Percentiles rank a stretch among this genome's conserved stretches.
Evolutionary conservation across 92 coral and sea anemone species (phyloP).

Genomic region (Epizoanthus illoricatus): DNA sequence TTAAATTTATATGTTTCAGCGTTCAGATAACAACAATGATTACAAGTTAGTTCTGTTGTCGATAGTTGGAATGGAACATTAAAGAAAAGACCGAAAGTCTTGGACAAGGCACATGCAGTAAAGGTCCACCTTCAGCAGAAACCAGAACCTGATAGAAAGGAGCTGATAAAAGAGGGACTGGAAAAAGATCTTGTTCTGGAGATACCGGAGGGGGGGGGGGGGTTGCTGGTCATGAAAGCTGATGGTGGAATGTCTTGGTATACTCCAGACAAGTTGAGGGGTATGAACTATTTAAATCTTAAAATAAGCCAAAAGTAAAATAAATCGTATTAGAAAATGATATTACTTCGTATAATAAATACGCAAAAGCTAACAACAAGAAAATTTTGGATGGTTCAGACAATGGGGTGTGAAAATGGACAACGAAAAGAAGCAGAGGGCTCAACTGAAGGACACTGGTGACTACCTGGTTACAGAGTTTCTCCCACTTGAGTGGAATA

Average conservation of each 20-base stretch:
- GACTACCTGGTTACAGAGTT: background rate
- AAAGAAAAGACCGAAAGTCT: no score
- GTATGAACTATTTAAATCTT: background rate
- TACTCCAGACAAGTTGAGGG: background rate
- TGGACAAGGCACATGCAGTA: no score
- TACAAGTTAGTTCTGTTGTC: no score
- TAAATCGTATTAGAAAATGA: background rate
- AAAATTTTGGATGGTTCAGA: slow-evolving; percentile 4
- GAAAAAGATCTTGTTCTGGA: background rate
- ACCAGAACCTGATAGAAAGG: background rate
- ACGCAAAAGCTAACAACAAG: background rate
- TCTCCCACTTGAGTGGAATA: no score
- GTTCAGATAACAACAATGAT: no score
- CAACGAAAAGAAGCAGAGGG: slow-evolving; percentile 12
- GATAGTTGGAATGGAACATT: no score
- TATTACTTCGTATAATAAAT: background rate
- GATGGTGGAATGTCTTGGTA: background rate
- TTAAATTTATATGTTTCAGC: no score
- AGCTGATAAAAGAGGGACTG: background rate
- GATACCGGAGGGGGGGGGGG: slow-evolving; percentile 9
- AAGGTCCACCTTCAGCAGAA: no score
- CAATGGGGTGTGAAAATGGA: slow-evolving; percentile 19
- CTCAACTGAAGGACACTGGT: background rate
- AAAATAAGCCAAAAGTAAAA: background rate
- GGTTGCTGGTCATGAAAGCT: background rate